phyloP scores from a whole-genome alignment of 1,140 invertebrate genomes.

The Heliconius eleuchia region DNA sequence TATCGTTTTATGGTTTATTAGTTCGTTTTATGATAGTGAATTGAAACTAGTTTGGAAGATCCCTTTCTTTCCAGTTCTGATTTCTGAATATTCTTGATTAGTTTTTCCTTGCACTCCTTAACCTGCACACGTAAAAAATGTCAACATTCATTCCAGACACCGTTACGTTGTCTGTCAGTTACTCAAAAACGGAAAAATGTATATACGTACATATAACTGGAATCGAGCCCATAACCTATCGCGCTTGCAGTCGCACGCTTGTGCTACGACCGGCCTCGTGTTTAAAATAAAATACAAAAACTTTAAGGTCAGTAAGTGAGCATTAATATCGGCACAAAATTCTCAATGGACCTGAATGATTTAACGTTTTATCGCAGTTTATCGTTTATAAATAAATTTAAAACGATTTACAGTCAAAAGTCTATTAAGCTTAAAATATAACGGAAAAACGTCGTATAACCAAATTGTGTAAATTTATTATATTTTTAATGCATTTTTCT shows the following conservation, averaged over 20 bases:
- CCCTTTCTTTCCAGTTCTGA: too few species aligned
- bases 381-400: slow-evolving; percentile 9
- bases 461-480: neutral
- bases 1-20: neutral
- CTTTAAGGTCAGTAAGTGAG: neutral
- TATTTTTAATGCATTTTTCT: neutral
- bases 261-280: neutral
- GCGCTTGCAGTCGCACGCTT: too few species aligned
- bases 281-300: neutral
- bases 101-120: too few species aligned
- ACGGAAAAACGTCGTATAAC: neutral
- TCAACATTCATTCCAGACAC: too few species aligned
- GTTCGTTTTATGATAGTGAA: neutral
- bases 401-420: slow-evolving; percentile 8
- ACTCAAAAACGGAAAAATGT: too few species aligned
- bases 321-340: neutral
- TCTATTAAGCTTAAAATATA: neutral
- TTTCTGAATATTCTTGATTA: too few species aligned
- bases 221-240: too few species aligned
- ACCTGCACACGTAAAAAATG: too few species aligned
- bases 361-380: neutral
- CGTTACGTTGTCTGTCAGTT: too few species aligned
- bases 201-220: too few species aligned
- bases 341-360: neutral
- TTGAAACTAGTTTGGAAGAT: too few species aligned